Base-by-base conservation (phyloP, 2,113 vertebrate species). In the Phycodurus eques region DNA sequence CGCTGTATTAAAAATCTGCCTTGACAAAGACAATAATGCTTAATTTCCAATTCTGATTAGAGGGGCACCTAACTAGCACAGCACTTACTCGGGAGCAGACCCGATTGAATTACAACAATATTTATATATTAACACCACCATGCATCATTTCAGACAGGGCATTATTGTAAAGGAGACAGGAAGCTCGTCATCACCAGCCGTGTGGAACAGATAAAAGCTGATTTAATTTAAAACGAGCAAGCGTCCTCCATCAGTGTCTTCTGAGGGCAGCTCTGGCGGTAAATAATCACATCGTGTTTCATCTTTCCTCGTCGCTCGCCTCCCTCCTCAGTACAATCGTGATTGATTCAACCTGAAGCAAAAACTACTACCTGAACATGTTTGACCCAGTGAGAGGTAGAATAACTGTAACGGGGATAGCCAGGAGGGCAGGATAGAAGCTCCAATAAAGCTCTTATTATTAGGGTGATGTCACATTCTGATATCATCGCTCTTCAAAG, bases 171-270 rank as follows among this genome's bases (percentile, higher is more conserved):
- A 72, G 71, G 75, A 72, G 79, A 80, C 33, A 80, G 79, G 85
- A 51, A 67, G 73, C 73, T 65, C 69, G 83, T 72, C 61, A 78
- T 84, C 86, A 84, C 60, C 59, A 17, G 54, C 44, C 70, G 69
- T 75, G 65, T 80, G 78, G 88, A 81, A 84, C 80, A 85, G 88
- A 89, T 90, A 83, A 81, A 27, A 83, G 76, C 79, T 83, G 77
- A 85, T 89, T 87, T 79, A 77, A 90, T 88, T 86, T 80, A 72
- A 84, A 85, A 86, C 75, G 79, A 86, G 77, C n/a, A 57, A 85
- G 77, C 64, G 42, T 65, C 63, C 43, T 46, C n/a, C n/a, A 46
- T 65, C 19, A 13, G 72, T 15, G 68, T 77, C 77, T 74, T 79
- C 62, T 0, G 74, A 70, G 83, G 72, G 73, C 6, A 43, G 0